A percentile compares a stretch with the other conserved stretches of the same genome.
Evolutionary conservation across 2,113 vertebrate species (phyloP).

Genomic region (Salvelinus sp.): DNA sequence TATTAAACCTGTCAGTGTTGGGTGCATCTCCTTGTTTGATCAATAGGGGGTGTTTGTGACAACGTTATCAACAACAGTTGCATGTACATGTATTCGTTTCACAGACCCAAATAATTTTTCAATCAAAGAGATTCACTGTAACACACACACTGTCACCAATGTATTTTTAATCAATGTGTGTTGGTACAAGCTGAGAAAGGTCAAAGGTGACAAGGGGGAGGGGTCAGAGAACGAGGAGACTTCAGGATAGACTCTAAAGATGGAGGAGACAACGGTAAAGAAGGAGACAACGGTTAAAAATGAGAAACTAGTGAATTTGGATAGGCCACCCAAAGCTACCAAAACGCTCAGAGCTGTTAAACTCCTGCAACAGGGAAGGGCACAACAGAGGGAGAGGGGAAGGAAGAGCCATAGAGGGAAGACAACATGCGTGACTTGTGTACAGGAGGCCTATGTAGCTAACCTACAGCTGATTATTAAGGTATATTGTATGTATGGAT

Average conservation of each 20-base stretch:
- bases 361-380: slow-evolving; percentile 20
- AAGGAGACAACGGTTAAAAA: not conserved
- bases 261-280: not conserved
- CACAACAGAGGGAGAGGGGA: slow-evolving; percentile 5
- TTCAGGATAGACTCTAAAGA: slow-evolving; percentile 10
- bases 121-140: not conserved
- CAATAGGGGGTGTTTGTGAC: too few relatives aligned
- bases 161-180: too few relatives aligned
- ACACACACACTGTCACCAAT: too few relatives aligned
- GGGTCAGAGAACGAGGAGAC: slow-evolving; percentile 36
- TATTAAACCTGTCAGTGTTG: too few relatives aligned
- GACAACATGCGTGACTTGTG: not conserved
- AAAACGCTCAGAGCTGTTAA: slow-evolving; percentile 54
- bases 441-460: not conserved
- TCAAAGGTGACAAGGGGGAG: slow-evolving; percentile 72
- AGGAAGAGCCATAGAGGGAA: slow-evolving; percentile 21
- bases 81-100: too few relatives aligned
- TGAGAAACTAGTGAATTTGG: not conserved
- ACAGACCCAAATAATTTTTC: too few relatives aligned
- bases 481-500: too few relatives aligned
- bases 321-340: slow-evolving; percentile 42
- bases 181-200: slow-evolving; percentile 77
- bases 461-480: too few relatives aligned
- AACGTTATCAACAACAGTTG: too few relatives aligned
- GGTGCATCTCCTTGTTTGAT: too few relatives aligned